Evolutionary conservation across 2,113 vertebrate genomes (phyloP), one percentile per base, ranked within the genome.

Genomic region (Mionectes macconnelli): DNA sequence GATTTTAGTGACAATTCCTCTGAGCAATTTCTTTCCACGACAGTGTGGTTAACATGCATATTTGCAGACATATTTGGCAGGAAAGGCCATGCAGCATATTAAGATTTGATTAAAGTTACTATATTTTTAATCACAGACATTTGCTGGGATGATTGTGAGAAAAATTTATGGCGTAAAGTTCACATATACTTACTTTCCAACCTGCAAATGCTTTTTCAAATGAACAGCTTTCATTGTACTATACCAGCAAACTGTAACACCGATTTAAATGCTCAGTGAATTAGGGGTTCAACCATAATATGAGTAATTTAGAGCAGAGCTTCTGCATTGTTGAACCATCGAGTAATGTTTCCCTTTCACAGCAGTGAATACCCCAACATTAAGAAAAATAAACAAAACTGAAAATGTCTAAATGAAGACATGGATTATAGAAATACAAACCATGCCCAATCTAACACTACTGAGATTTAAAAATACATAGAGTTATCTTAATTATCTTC

Each of bases 181-280:
- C 90, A 91, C 90, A 78, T 24, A 75, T 27, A 50, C 84, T 89
- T 49, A 81, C 89, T 83, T 97, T 97, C 94, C 98, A 96, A 96
- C 17, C 97, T 97, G 98, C 97, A 97, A 97, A 28, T 93, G 77
- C 89, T 97, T 95, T 98, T 97, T 94, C 80, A 95, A 97, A 98
- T 98, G 97, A 98, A 98, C 96, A 98, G 98, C 97, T 96, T 77
- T 93, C 72, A 35, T 37, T 53, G 55, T 37, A 47, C 24, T 84
- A 2, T 30, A 81, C 30, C 60, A 82, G 44, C 14, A 90, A 93
- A 91, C 40, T 78, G 40, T 60, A 93, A 92, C 44, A 89, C 10
- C 64, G 35, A n/a, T n/a, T 90, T 73, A 70, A 87, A 87, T 10
- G 60, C 23, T 75, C 49, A 57, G 28, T 62, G 67, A 90, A 70